Percentiles rank a stretch among this genome's conserved stretches.
Conservation (phyloP, 2,797 vertebrate species). For the Pipistrellus pipistrellus region DNA sequence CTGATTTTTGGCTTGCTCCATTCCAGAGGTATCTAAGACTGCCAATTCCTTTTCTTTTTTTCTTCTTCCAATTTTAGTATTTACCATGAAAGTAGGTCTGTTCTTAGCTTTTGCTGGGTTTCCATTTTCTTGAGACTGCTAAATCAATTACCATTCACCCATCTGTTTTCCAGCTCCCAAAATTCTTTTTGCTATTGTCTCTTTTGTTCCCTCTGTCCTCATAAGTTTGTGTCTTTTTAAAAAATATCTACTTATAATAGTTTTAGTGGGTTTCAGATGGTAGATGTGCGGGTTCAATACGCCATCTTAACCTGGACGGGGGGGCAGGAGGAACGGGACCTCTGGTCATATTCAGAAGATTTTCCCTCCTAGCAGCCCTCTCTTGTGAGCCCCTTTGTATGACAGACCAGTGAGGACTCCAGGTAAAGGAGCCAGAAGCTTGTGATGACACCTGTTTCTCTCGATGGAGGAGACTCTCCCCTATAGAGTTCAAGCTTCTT, state of each 20-base stretch:
- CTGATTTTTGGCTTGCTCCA: conserved; percentile 14
- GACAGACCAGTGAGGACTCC: neutral
- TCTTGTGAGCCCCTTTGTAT: neutral
- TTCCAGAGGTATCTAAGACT: conserved; percentile 47
- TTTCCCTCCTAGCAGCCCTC: neutral
- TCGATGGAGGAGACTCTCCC: neutral
- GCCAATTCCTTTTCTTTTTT: conserved; percentile 12
- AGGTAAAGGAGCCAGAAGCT: neutral
- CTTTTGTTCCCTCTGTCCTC: conserved; percentile 7
- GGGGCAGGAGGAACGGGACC: neutral
- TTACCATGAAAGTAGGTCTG: conserved; percentile 42
- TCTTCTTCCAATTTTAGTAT: neutral
- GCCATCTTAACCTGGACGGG: neutral
- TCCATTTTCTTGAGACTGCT: conserved; percentile 57
- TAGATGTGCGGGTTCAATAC: neutral
- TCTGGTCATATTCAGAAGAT: neutral
- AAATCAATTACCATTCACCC: conserved; percentile 49
- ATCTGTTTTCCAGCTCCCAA: conserved; percentile 47
- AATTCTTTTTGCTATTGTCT: neutral
- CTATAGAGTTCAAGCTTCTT: neutral
- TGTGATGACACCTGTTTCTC: neutral
- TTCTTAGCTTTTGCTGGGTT: conserved; percentile 52
- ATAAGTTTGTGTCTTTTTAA: neutral
- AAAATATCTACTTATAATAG: neutral
- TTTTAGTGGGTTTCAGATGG: conserved; percentile 19